phyloP scores from a whole-genome alignment of 2,113 vertebrate genomes.

The Rhegmatorhina hoffmannsi region DNA sequence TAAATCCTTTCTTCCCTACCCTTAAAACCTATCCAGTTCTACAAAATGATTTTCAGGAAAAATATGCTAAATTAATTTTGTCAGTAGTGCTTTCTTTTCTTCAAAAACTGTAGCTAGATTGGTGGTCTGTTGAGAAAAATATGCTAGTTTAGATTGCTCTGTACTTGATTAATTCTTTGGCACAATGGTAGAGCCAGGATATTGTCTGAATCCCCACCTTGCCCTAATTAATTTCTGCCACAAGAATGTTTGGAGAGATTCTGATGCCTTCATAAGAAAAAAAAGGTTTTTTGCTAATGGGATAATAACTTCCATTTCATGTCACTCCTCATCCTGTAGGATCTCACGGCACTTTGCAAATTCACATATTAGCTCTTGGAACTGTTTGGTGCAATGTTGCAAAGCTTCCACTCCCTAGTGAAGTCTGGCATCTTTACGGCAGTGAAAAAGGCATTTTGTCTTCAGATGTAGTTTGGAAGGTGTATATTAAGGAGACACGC shows the following conservation, averaged over 20 bases:
- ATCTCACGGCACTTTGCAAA: neutral
- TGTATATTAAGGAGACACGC: neutral
- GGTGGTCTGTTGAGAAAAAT: constrained; percentile 63
- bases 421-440: neutral
- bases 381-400: neutral
- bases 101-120: constrained; percentile 57
- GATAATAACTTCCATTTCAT: constrained; percentile 55
- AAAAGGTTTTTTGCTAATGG: neutral
- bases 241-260: constrained; percentile 54
- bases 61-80: constrained; percentile 4
- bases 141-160: constrained; percentile 41
- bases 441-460: neutral
- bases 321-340: constrained; percentile 4
- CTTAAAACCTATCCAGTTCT: neutral
- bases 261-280: constrained; percentile 27
- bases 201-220: constrained; percentile 64
- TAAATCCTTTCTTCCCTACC: neutral
- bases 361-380: neutral
- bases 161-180: constrained; percentile 62
- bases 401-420: constrained; percentile 6
- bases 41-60: neutral
- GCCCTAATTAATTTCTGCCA: constrained; percentile 56
- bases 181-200: constrained; percentile 32
- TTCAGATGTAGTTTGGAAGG: neutral
- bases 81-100: constrained; percentile 38